These are phyloP conservation scores for Pseudonaja textilis DNA, from an alignment of 2,113 vertebrate species.

Conservation along the genomic window DNA sequence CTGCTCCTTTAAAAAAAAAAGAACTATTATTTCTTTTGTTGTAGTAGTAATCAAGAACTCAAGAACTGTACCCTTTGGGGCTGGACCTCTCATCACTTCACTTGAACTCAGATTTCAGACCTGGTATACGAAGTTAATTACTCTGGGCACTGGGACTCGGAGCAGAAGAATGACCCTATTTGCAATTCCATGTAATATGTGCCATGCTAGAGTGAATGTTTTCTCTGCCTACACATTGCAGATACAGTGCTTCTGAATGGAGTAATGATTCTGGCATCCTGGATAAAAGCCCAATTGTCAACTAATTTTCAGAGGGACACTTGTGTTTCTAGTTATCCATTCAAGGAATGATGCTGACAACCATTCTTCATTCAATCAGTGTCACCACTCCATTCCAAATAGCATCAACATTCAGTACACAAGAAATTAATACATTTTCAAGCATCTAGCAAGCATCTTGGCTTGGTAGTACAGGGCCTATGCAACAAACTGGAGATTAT, in stretches of 20 bases:
- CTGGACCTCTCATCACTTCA: constrained; percentile 60
- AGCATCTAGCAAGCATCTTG: background rate
- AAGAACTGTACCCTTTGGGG: constrained; percentile 60
- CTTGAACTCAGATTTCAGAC: constrained; percentile 56
- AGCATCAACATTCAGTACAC: constrained; percentile 62
- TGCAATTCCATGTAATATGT: constrained; percentile 53
- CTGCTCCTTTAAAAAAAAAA: background rate
- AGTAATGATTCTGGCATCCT: constrained; percentile 54
- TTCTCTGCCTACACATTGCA: constrained; percentile 44
- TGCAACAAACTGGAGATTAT: background rate
- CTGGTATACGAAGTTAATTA: constrained; percentile 70
- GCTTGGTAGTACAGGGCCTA: background rate
- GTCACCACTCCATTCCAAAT: constrained; percentile 56
- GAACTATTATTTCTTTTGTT: constrained; percentile 61
- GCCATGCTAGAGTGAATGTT: constrained; percentile 60
- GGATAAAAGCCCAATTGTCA: constrained; percentile 50
- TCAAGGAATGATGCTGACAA: constrained; percentile 62
- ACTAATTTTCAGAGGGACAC: constrained; percentile 49
- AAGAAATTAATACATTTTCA: constrained; percentile 32
- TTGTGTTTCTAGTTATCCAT: constrained; percentile 52
- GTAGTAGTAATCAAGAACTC: constrained; percentile 62
- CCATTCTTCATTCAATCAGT: constrained; percentile 65
- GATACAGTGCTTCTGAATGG: constrained; percentile 48
- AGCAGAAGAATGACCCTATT: constrained; percentile 66
- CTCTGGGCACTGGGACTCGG: constrained; percentile 59